phyloP scores from a whole-genome alignment of 2,797 vertebrate species.

The Rhodeus uyekii region DNA sequence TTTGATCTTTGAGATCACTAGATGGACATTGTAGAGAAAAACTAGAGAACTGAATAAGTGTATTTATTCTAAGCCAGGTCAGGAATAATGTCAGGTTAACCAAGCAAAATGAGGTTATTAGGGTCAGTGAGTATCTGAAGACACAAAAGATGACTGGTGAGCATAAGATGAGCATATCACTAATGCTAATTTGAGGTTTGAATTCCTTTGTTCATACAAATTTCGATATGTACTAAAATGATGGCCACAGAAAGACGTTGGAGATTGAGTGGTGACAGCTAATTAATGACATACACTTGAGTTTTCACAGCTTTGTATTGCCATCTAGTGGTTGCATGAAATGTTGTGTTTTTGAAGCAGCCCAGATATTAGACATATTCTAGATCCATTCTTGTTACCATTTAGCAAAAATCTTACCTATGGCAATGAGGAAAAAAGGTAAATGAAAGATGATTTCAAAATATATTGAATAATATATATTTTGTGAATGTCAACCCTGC shows the following conservation, averaged over 20 bases:
- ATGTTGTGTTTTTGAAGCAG: not conserved
- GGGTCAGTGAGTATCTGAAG: not conserved
- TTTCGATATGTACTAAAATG: not conserved
- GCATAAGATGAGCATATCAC: not conserved
- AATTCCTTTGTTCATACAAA: not conserved
- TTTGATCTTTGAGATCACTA: constrained; percentile 5
- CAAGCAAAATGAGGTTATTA: constrained; percentile 15
- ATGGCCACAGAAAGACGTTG: not conserved
- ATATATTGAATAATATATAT: not conserved
- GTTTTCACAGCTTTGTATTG: constrained; percentile 58
- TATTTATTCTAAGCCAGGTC: not conserved
- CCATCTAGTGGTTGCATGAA: constrained; percentile 69
- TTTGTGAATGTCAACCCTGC: not conserved
- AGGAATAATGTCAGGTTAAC: constrained; percentile 19
- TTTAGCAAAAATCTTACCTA: not conserved
- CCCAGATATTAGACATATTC: not conserved
- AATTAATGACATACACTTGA: constrained; percentile 32
- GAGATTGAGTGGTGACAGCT: constrained; percentile 19
- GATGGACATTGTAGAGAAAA: not conserved
- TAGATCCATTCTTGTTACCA: not conserved
- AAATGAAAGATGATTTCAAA: not conserved
- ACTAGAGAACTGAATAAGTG: not conserved
- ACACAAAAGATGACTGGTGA: not conserved
- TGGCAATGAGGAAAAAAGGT: not conserved
- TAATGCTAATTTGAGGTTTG: not conserved